These are phyloP conservation scores for Sylvietta virens DNA, from an alignment of 2,113 vertebrate species.

Conservation along the genomic window DNA sequence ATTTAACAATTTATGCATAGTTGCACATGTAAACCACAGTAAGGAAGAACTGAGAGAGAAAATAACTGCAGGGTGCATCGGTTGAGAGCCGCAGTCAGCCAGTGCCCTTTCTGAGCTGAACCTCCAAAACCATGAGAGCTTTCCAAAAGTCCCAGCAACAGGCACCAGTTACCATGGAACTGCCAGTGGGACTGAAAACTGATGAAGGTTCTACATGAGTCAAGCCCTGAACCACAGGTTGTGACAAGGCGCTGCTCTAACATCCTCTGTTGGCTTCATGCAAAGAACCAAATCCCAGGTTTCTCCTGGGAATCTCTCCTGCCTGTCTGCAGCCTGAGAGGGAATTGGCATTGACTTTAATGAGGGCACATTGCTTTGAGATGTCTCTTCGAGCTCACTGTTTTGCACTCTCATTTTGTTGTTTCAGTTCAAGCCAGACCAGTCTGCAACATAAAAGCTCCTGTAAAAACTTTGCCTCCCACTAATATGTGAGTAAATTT, in stretches of 20 bases:
- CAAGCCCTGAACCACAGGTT: background rate
- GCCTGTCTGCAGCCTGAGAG: background rate
- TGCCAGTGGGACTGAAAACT: background rate
- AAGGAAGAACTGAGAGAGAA: background rate
- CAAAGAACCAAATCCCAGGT: accelerated
- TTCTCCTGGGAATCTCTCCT: background rate
- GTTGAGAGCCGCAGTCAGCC: background rate
- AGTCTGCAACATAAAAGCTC: background rate
- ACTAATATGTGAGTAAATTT: background rate
- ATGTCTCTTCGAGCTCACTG: background rate
- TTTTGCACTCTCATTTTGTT: background rate
- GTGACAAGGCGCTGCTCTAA: background rate
- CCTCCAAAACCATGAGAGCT: background rate
- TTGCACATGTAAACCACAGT: background rate
- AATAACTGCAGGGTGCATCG: background rate
- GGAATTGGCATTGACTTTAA: background rate
- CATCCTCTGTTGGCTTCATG: background rate
- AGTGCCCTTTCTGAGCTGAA: background rate
- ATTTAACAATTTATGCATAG: background rate
- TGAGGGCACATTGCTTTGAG: background rate
- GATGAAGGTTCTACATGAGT: background rate
- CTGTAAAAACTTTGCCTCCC: background rate
- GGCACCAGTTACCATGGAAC: background rate
- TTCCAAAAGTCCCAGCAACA: background rate
- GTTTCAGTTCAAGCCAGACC: background rate